Conservation (phyloP, 2,888 invertebrate genomes). For the Exephanes ischioxanthus region DNA sequence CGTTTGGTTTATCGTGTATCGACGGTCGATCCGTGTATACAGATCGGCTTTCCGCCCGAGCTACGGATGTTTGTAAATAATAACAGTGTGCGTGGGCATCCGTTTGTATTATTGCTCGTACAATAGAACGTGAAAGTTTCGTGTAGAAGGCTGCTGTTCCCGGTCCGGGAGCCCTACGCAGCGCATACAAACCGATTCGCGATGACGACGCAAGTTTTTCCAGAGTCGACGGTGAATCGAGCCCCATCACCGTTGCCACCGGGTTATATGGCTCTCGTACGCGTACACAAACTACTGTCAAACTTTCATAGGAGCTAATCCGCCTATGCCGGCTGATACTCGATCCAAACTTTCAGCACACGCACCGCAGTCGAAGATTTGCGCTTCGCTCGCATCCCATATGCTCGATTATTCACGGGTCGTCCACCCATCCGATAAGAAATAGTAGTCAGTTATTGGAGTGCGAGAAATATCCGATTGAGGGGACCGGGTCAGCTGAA, state of each 20-base stretch:
- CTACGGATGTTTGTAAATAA: not conserved
- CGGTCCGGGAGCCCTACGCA: conserved; percentile 53
- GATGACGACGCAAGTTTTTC: conserved; percentile 64
- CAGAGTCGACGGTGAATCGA: conserved; percentile 69
- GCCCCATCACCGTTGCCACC: conserved; percentile 58
- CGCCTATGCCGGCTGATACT: conserved; percentile 54
- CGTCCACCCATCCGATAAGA: not conserved
- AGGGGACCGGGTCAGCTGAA: not conserved
- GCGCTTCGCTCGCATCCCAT: conserved; percentile 25
- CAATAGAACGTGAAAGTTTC: conserved; percentile 61
- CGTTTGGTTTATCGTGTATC: not conserved
- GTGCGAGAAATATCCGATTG: not conserved
- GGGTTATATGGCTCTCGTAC: conserved; percentile 45
- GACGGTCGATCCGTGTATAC: not conserved
- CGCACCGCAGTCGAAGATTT: conserved; percentile 23
- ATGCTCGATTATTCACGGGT: conserved; percentile 33
- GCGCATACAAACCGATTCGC: conserved; percentile 49
- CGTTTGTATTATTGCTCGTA: conserved; percentile 62
- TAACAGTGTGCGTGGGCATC: conserved; percentile 42
- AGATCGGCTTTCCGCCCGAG: conserved; percentile 15
- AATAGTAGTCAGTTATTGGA: not conserved
- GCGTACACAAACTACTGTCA: conserved; percentile 14
- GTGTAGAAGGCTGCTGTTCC: conserved; percentile 44
- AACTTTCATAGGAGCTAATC: conserved; percentile 49
- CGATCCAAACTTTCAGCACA: conserved; percentile 50